These are phyloP conservation scores for Misgurnus anguillicaudatus DNA, from an alignment of 2,113 vertebrate species.

Conservation along the genomic window DNA sequence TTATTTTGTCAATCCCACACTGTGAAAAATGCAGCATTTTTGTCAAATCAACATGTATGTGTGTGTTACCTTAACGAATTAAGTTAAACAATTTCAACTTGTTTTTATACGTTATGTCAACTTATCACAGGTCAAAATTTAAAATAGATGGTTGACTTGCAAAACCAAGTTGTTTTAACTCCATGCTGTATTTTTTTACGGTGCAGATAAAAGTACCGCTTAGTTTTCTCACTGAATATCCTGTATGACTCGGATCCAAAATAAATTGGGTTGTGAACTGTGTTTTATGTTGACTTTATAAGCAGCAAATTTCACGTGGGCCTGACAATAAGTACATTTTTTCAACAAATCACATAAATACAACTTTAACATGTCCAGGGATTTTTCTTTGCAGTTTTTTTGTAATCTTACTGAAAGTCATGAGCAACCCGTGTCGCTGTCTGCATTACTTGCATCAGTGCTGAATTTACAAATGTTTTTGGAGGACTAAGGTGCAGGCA, in stretches of 20 bases:
- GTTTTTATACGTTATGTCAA: no score
- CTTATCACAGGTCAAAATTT: no score
- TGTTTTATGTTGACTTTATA: not conserved
- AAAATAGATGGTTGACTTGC: no score
- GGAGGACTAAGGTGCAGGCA: slow-evolving; percentile 14
- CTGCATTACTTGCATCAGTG: not conserved
- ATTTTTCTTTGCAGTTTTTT: not conserved
- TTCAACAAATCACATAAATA: not conserved
- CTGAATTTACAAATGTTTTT: not conserved
- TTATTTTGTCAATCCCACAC: no score
- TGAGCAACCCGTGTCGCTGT: not conserved
- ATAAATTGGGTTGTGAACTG: not conserved
- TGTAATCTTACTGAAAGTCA: slow-evolving; percentile 8
- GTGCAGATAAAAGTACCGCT: not conserved
- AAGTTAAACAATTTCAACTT: no score
- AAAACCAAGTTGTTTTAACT: no score
- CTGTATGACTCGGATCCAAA: not conserved
- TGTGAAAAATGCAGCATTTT: no score
- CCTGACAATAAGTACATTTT: not conserved
- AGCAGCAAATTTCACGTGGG: not conserved
- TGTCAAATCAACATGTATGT: not conserved
- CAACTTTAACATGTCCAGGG: not conserved
- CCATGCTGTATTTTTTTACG: no score
- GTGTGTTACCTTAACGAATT: no score
- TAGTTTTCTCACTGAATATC: not conserved